Conservation (phyloP, 2,888 invertebrate genomes). For the Lithodes maja region DNA sequence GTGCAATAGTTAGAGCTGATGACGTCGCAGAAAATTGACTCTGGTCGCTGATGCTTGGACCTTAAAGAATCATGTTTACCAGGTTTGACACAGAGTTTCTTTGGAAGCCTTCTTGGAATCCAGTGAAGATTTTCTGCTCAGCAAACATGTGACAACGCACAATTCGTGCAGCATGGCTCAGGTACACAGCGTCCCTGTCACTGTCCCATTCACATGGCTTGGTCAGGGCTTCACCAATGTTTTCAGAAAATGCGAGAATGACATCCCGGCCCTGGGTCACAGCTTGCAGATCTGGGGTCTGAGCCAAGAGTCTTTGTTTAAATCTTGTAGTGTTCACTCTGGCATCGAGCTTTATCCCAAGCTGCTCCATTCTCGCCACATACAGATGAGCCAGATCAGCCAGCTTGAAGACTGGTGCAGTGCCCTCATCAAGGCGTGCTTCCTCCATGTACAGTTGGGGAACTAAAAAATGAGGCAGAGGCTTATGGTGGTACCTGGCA, state of each 20-base stretch:
- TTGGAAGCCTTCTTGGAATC: conserved; percentile 27
- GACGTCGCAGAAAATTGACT: not conserved
- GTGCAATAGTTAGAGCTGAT: conserved; percentile 9
- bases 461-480: too few species aligned
- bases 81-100: conserved; percentile 28
- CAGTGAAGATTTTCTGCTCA: conserved; percentile 24
- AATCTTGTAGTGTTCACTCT: too few species aligned
- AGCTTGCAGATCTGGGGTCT: not conserved
- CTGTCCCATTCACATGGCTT: conserved; percentile 19
- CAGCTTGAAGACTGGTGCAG: too few species aligned
- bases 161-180: conserved; percentile 17
- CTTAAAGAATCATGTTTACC: conserved; percentile 24
- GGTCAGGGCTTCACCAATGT: conserved; percentile 12
- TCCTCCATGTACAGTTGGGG: too few species aligned
- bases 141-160: conserved; percentile 27
- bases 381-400: too few species aligned
- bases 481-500: too few species aligned
- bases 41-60: conserved; percentile 24
- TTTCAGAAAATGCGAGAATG: conserved; percentile 18
- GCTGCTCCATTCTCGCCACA: too few species aligned
- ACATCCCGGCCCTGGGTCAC: conserved; percentile 30
- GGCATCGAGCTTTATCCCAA: too few species aligned
- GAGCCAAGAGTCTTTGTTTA: too few species aligned
- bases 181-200: conserved; percentile 28
- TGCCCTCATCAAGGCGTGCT: too few species aligned